phyloP scores from a whole-genome alignment of 2,888 invertebrate species.

The Drosophila fulvimacula region DNA sequence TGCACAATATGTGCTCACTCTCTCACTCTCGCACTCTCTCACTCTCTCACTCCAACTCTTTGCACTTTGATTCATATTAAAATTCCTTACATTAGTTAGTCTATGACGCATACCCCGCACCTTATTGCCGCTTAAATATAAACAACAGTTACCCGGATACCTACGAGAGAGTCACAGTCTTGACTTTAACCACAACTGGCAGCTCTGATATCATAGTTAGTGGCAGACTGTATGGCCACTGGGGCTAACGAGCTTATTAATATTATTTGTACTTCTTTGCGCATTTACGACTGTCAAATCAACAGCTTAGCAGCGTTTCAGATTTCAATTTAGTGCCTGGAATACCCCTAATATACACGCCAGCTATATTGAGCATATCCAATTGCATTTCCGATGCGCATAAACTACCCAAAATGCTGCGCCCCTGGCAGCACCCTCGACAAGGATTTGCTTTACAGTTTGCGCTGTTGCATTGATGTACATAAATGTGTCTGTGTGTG shows the following conservation, averaged over 20 bases:
- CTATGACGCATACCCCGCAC: slow-evolving; percentile 1
- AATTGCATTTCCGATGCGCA: slow-evolving; percentile 77
- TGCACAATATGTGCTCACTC: slow-evolving; percentile 19
- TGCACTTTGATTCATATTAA: slow-evolving; percentile 33
- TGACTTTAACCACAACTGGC: neutral
- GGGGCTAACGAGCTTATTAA: slow-evolving; percentile 2
- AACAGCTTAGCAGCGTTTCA: slow-evolving; percentile 45
- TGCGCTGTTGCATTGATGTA: slow-evolving; percentile 22
- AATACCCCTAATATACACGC: slow-evolving; percentile 16
- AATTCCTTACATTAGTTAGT: slow-evolving; percentile 30
- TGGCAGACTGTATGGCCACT: neutral
- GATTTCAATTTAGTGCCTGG: slow-evolving; percentile 24
- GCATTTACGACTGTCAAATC: slow-evolving; percentile 47
- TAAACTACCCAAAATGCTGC: slow-evolving; percentile 45
- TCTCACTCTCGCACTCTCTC: slow-evolving; percentile 6
- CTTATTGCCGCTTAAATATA: neutral
- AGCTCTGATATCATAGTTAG: slow-evolving; percentile 2
- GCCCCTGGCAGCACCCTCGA: slow-evolving; percentile 5
- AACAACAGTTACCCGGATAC: neutral
- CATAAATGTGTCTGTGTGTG: neutral
- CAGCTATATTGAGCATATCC: slow-evolving; percentile 65
- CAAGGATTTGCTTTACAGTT: slow-evolving; percentile 44
- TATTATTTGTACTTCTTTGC: slow-evolving; percentile 4
- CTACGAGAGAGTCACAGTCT: neutral
- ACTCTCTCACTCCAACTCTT: neutral